Percentiles rank a stretch among this genome's conserved stretches.
Evolutionary conservation across 37 sponge, comb jelly and placozoan genomes (phyloP).

Genomic region (Corticium candelabrum): DNA sequence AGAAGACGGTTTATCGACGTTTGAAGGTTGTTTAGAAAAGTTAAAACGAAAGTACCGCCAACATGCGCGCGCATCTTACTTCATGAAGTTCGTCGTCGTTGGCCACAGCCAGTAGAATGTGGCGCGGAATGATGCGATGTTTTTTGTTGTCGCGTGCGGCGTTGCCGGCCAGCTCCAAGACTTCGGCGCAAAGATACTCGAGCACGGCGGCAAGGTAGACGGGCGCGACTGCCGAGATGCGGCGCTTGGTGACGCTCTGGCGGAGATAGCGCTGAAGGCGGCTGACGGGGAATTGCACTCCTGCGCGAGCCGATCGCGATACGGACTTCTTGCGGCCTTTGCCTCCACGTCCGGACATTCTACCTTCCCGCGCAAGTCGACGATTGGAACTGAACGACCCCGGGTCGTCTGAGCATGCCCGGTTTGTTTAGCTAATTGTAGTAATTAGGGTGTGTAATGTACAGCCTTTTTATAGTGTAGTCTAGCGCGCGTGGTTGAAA

Average conservation of each 20-base stretch:
- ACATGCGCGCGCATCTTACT: slow-evolving; percentile 38
- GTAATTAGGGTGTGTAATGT: no score
- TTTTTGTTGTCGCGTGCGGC: slow-evolving; percentile 92
- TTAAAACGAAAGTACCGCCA: no score
- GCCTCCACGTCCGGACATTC: slow-evolving; percentile 12
- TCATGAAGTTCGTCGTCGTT: slow-evolving; percentile 89
- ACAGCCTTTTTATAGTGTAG: no score
- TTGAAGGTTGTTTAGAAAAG: no score
- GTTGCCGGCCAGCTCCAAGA: slow-evolving; percentile 94
- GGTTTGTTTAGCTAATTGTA: no score
- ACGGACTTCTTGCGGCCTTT: neutral
- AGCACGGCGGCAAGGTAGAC: slow-evolving; percentile 85
- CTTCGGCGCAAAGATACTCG: slow-evolving; percentile 95
- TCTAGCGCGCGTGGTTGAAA: no score
- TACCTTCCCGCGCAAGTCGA: no score
- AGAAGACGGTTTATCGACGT: no score
- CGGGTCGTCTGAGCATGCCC: no score
- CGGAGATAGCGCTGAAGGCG: slow-evolving; percentile 44
- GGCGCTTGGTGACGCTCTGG: slow-evolving; percentile 31
- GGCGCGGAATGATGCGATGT: slow-evolving; percentile 74
- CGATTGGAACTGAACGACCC: no score
- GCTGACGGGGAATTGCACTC: slow-evolving; percentile 17
- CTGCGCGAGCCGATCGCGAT: slow-evolving; percentile 13
- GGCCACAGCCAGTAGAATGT: slow-evolving; percentile 86
- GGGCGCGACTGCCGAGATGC: slow-evolving; percentile 80